Base-by-base conservation (phyloP, 2,797 vertebrate species). In the Sebastes oblongus region DNA sequence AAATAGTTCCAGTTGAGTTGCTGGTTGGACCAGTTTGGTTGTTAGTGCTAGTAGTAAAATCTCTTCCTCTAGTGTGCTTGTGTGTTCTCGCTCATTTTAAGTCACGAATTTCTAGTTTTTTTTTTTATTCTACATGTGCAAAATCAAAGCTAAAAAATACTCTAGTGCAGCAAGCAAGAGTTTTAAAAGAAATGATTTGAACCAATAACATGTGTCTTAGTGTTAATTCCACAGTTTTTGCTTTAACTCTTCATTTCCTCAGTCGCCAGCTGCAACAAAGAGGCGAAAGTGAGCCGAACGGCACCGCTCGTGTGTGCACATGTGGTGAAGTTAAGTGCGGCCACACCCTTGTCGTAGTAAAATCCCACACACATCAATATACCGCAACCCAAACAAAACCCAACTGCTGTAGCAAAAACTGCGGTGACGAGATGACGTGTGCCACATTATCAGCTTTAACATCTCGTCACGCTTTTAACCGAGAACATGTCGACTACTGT, bases 1-100 rank as follows among this genome's bases (percentile, higher is more conserved):
- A 85, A 90, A 87, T 54, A 25, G 18, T 85, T 81, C 62, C 55
- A 61, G 81, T 68, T 36, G 70, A 77, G 72, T 20, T 76, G 73
- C 82, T 75, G 81, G 91, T 89, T 60, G 25, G 71, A 91, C 89
- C 58, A 80, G 88, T 93, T 92, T 84, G 59, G 20, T 61, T 78
- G 50, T 70, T 64, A 56, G 61, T 2, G 1, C 30, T 52, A 22
- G 68, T 73, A 60, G 52, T 72, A 61, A 86, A 86, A 87, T 86
- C 52, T 24, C n/a, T 70, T 72, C 70, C 79, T 42, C 20, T n/a
- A 22, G 18, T 71, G 79, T 60, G 67, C 73, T 75, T 59, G 61
- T 66, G 54, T 50, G 54, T 73, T 80, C 79, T 71, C 32, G 72
- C 22, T 25, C 2, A 77, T 59, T 59, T 65, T 3, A 42, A 22